Percentiles rank a stretch among this genome's conserved stretches.
Evolutionary conservation across 2,797 vertebrate species (phyloP).

Genomic region (Tokudaia muenninki): DNA sequence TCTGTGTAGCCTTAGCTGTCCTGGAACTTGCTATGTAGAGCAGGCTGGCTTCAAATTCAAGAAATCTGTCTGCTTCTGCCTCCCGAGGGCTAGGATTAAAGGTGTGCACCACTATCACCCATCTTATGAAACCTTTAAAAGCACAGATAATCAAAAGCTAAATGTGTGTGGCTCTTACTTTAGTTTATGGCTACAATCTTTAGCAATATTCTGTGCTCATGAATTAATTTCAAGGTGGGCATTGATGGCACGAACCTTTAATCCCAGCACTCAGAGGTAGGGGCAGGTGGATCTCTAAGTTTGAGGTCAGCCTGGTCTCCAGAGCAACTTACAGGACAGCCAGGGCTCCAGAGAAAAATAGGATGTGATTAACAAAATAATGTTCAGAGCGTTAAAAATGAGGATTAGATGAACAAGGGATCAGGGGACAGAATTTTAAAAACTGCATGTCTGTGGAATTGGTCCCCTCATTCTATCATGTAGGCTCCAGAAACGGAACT

Average conservation of each 20-base stretch:
- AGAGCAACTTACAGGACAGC: not conserved
- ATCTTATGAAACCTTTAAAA: not conserved
- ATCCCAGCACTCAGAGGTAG: not conserved
- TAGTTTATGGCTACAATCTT: not conserved
- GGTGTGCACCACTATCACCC: rapidly evolving
- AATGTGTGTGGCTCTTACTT: not conserved
- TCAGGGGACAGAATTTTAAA: not conserved
- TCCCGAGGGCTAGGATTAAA: not conserved
- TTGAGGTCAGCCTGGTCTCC: not conserved
- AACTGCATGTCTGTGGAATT: not conserved
- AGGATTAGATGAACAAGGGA: not conserved
- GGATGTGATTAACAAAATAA: not conserved
- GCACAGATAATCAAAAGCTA: not conserved
- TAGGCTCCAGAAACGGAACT: not conserved
- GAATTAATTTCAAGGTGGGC: not conserved
- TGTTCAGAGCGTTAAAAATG: not conserved
- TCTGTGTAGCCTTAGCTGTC: not conserved
- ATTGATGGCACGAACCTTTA: not conserved
- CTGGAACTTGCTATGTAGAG: not conserved
- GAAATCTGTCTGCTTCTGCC: not conserved
- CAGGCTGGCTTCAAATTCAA: not conserved
- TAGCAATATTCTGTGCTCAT: not conserved
- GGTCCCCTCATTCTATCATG: not conserved
- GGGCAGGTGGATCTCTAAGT: not conserved
- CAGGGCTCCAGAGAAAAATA: not conserved